phyloP scores from a whole-genome alignment of 1,140 invertebrate species.

The Hestina assimilis region DNA sequence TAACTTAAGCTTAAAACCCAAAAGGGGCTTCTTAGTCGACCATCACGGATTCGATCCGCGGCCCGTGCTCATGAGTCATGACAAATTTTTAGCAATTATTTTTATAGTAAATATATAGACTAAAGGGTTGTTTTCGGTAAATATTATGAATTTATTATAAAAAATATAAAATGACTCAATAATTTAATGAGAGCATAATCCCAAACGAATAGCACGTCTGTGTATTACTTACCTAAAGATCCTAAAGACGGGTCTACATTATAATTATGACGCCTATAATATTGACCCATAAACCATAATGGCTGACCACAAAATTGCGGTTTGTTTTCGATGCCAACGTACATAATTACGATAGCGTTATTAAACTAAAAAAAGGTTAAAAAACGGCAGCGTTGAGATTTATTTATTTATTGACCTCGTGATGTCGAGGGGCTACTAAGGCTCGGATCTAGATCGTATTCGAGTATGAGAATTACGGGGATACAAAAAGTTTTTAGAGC shows the following conservation, averaged over 20 bases:
- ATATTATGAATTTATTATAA: too few relatives aligned
- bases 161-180: not conserved
- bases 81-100: too few relatives aligned
- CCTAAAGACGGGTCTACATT: conserved; percentile 40
- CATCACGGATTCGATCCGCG: too few relatives aligned
- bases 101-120: too few relatives aligned
- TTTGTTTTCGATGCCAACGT: conserved; percentile 70
- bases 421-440: conserved; percentile 31
- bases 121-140: too few relatives aligned
- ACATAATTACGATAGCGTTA: conserved; percentile 61
- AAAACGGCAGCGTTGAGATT: conserved; percentile 62
- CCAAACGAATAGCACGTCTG: conserved; percentile 54
- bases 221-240: conserved; percentile 53
- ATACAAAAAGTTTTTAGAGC: too few relatives aligned
- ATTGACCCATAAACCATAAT: conserved; percentile 68
- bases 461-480: not conserved
- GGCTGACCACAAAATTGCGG: conserved; percentile 65
- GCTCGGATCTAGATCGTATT: not conserved
- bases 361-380: conserved; percentile 60
- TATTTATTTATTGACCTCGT: conserved; percentile 70
- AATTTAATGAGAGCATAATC: conserved; percentile 26
- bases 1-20: too few relatives aligned
- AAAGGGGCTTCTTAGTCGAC: too few relatives aligned
- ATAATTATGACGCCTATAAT: conserved; percentile 73
- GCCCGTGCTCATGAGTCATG: too few relatives aligned